A percentile compares a stretch with the other conserved stretches of the same genome.
phyloP scores from a whole-genome alignment of 2,113 vertebrate species.

The Eupsittula cactorum region DNA sequence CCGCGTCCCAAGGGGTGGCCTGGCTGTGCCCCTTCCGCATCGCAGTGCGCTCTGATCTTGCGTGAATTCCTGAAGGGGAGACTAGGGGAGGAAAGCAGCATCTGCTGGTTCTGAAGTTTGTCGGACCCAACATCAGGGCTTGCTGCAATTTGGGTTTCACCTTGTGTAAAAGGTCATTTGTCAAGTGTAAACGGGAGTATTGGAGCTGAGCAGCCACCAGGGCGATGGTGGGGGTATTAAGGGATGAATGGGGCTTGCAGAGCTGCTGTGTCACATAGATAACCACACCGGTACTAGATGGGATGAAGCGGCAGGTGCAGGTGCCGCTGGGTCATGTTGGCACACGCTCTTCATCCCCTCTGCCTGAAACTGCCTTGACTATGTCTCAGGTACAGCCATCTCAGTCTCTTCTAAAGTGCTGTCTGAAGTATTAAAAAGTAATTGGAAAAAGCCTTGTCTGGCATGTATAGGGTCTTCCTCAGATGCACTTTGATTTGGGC shows the following conservation, averaged over 20 bases:
- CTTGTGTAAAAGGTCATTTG: background rate
- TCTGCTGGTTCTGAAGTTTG: accelerated
- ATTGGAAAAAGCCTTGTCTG: background rate
- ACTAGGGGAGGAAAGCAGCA: background rate
- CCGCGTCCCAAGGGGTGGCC: accelerated
- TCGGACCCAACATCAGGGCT: accelerated
- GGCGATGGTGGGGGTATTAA: accelerated
- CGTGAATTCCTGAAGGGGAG: background rate
- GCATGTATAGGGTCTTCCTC: background rate
- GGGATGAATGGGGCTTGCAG: background rate
- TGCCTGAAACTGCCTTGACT: background rate
- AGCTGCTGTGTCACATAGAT: background rate
- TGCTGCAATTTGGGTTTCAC: too few relatives aligned
- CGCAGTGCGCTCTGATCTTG: too few relatives aligned
- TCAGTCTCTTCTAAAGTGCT: background rate
- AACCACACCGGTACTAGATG: accelerated
- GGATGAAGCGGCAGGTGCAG: background rate
- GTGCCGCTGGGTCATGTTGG: background rate
- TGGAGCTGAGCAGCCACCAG: background rate
- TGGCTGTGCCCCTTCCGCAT: accelerated
- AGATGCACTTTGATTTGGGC: accelerated
- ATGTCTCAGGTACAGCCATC: accelerated
- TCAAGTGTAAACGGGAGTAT: background rate
- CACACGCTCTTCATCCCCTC: background rate
- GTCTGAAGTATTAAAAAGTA: background rate